These are phyloP conservation scores for Hypomecis atomaria DNA, from an alignment of 2,888 invertebrate genomes.

Conservation along the genomic window DNA sequence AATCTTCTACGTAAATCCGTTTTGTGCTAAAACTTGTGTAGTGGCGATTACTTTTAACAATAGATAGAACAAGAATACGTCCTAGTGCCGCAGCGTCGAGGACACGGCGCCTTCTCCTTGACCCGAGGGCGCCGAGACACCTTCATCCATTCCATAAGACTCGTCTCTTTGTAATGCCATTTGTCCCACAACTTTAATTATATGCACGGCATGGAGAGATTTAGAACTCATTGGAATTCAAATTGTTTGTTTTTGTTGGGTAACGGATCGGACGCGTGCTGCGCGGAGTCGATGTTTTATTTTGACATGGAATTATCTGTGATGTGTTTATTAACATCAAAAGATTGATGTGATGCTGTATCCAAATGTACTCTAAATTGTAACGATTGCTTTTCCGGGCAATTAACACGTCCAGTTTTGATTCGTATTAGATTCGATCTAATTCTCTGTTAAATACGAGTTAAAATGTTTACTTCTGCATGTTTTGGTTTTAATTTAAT, in stretches of 20 bases:
- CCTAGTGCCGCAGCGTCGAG: conserved; percentile 25
- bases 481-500: neutral
- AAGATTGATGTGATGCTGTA: conserved; percentile 11
- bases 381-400: conserved; percentile 9
- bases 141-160: conserved; percentile 26
- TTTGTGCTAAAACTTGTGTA: neutral
- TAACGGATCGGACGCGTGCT: conserved; percentile 21
- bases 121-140: conserved; percentile 50
- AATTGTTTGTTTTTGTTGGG: conserved; percentile 27
- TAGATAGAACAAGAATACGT: conserved; percentile 18
- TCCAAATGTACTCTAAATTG: conserved; percentile 14
- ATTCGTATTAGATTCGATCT: conserved; percentile 1
- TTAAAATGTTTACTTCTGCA: neutral
- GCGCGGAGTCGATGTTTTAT: conserved; percentile 8
- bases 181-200: conserved; percentile 33
- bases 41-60: conserved; percentile 12
- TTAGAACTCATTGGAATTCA: conserved; percentile 30
- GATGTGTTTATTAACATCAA: conserved; percentile 14
- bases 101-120: conserved; percentile 64
- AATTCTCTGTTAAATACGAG: conserved; percentile 4
- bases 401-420: conserved; percentile 12
- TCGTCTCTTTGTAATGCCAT: conserved; percentile 31
- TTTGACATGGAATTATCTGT: conserved; percentile 15
- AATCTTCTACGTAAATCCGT: neutral
- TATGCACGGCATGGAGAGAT: conserved; percentile 34